Evolutionary conservation across 2,888 invertebrate genomes (phyloP), one percentile per base, ranked within the genome.

Genomic region (Volucella bombylans): DNA sequence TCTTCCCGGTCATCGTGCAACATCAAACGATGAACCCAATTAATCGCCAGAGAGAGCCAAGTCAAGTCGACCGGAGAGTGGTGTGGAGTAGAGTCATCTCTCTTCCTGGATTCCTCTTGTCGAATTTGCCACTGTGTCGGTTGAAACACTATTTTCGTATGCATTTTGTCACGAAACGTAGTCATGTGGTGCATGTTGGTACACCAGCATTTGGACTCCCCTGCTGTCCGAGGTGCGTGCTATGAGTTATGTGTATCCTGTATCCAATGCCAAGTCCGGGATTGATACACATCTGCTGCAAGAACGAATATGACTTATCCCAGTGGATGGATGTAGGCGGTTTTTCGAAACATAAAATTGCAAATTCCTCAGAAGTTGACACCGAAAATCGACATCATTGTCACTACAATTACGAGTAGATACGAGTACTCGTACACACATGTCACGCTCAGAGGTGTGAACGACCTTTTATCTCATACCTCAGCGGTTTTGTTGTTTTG

Each of bases 1-100:
- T 74, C 65, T 61, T 76, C 76, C 47, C 85, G 85, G 85, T 85
- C 85, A 85, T 81, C 81, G 76, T 85, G 85, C 76, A 85, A 72
- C 81, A 85, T 85, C 81, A 85, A 85, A 77, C 81, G 81, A 77
- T 85, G 81, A 85, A 81, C 81, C 81, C 85, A 85, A 81, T 85
- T 85, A 85, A 85, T 85, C 81, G 76, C 68, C 76, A 72, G 62
- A 62, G 23, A 74, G 73, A 39, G 62, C 31, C 31, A 31, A n/a
- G 50, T 64, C 38, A 31, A 31, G 6, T 31, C 31, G 31, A 31
- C 31, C 6, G 31, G 31, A 31, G 31, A 31, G 31, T 31, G 31
- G 31, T 31, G 31, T 31, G 31, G 31, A 31, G 31, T 31, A 31
- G 31, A 6, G 54, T 50, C 14, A 52, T 49, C 41, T 50, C 47